Conservation (phyloP, 2,888 invertebrate genomes). For the Drosophila bunnanda region DNA sequence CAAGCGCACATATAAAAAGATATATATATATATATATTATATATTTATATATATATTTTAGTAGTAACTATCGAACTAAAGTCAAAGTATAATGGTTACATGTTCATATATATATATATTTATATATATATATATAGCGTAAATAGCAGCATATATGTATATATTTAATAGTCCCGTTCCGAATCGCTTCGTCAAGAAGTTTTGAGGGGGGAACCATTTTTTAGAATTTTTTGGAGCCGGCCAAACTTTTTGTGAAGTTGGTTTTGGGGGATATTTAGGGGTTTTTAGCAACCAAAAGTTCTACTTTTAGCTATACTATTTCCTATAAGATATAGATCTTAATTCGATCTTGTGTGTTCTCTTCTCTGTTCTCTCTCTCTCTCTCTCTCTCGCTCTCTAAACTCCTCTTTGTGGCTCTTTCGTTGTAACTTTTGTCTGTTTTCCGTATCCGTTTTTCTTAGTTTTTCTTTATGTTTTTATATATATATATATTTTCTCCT, state of each 20-base stretch:
- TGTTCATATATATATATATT: slow-evolving; percentile 1
- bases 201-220: slow-evolving; percentile 7
- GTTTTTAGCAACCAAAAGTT: slow-evolving; percentile 29
- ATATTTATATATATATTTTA: slow-evolving; percentile 2
- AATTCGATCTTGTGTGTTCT: slow-evolving; percentile 14
- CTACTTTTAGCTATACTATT: slow-evolving; percentile 39
- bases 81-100: slow-evolving; percentile 1
- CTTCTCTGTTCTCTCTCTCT: not conserved
- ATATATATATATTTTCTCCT: slow-evolving; percentile 6
- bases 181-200: slow-evolving; percentile 28
- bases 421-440: slow-evolving; percentile 75
- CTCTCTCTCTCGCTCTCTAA: slow-evolving; percentile 17
- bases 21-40: slow-evolving; percentile 2
- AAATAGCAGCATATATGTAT: slow-evolving; percentile 4
- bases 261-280: not conserved
- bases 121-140: slow-evolving; percentile 6
- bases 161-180: slow-evolving; percentile 5
- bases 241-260: slow-evolving; percentile 10
- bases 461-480: slow-evolving; percentile 17
- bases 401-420: slow-evolving; percentile 67
- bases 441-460: slow-evolving; percentile 55
- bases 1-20: slow-evolving; percentile 28
- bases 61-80: slow-evolving; percentile 10
- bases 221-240: slow-evolving; percentile 17
- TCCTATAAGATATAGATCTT: slow-evolving; percentile 5